Evolutionary conservation across 2,113 vertebrate genomes (phyloP).

Genomic region (Hemiprocne comata): DNA sequence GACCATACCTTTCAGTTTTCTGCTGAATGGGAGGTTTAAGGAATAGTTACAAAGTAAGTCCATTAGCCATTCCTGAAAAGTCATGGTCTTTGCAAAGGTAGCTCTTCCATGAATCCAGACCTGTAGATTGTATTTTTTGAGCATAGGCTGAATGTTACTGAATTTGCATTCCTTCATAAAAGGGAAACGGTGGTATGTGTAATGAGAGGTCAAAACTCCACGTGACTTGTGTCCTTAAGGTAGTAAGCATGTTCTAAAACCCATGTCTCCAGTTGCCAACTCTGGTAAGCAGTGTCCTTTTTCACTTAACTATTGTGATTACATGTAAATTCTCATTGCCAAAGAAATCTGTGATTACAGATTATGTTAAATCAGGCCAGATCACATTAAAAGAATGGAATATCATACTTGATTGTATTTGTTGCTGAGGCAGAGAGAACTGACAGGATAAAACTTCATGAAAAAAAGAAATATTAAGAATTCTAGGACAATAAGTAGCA

Average conservation of each 20-base stretch:
- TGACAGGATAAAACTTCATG: neutral
- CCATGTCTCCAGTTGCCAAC: neutral
- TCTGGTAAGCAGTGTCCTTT: constrained; percentile 19
- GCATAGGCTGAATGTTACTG: neutral
- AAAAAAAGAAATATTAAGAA: neutral
- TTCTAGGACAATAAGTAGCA: constrained; percentile 11
- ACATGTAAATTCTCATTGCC: constrained; percentile 12
- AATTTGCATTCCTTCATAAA: neutral
- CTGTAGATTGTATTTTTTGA: neutral
- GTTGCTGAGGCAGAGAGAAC: neutral
- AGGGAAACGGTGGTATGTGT: neutral
- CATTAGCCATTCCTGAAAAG: neutral
- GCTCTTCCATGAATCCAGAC: constrained; percentile 41
- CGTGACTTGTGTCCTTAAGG: constrained; percentile 52
- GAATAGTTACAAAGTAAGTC: neutral
- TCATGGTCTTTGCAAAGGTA: neutral
- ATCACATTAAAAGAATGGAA: neutral
- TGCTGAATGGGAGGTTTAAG: neutral
- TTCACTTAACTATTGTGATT: constrained; percentile 29
- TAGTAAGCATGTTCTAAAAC: constrained; percentile 21
- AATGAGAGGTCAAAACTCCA: neutral
- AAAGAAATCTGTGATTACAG: constrained; percentile 51
- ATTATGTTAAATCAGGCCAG: neutral
- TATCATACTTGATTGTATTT: neutral
- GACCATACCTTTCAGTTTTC: neutral